Evolutionary conservation across 2,113 vertebrate genomes (phyloP), one percentile per base, ranked within the genome.

Genomic region (Neolamprologus caudopunctatus): DNA sequence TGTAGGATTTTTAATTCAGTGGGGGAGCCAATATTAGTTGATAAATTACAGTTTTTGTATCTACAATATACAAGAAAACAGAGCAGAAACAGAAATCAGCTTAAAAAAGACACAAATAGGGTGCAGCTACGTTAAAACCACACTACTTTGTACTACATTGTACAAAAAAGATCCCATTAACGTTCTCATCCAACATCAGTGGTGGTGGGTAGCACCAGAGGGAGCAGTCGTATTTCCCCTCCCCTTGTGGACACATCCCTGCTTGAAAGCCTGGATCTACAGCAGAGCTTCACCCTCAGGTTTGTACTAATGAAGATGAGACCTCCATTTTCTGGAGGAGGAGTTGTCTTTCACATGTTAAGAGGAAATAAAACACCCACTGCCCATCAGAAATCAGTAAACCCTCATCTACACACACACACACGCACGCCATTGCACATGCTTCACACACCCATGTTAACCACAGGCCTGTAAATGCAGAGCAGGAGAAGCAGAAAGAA

Each of bases 381-480:
- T 16, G 54, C 86, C 61, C 81, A 66, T 87, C 83, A 81, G 85
- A 90, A 93, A 93, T 91, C 88, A 88, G 91, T 93, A 87, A 66
- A 53, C 24, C 47, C 37, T 33, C 66, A 33, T n/a, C 33, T 26
- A 66, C 80, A 68, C 68, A 81, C 53, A 81, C 17, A 1, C 28
- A 21, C 21, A 73, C 14, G 9, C 31, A 86, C 31, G 8, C 8
- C n/a, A 71, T 24, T 4, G 6, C 55, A 79, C 28, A 58, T 40
- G 24, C 75, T 47, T 78, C 80, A 84, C 83, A 80, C 73, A 40
- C 79, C 42, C 55, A 19, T 45, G 42, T 83, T 85, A 84, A 88
- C 84, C 88, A 86, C 26, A 71, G 83, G 71, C 68, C 66, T 85
- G 73, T 85, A 85, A 93, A 85, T 87, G 63, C 82, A 57, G 73